These are phyloP conservation scores for Cryptocephalus primarius DNA, from an alignment of 2,888 invertebrate genomes.

Conservation along the genomic window DNA sequence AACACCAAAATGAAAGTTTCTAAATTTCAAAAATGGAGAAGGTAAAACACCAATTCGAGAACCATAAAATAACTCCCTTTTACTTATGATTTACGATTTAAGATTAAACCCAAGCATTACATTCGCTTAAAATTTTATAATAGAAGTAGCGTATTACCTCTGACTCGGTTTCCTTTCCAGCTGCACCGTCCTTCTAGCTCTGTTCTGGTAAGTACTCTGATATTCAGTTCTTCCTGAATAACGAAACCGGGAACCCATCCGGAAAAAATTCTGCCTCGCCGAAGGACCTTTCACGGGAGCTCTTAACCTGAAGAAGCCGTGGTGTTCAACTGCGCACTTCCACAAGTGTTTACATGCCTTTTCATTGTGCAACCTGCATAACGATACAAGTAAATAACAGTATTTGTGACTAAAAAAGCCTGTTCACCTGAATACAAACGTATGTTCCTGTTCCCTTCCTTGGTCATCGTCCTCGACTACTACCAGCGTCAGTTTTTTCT, in stretches of 20 bases:
- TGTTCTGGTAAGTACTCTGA: conserved; percentile 85
- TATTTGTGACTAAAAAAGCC: neutral
- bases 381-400: conserved; percentile 1
- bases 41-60: too few relatives aligned
- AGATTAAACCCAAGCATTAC: too few relatives aligned
- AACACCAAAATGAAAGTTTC: too few relatives aligned
- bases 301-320: conserved; percentile 93
- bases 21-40: too few relatives aligned
- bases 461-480: conserved; percentile 99
- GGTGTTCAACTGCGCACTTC: conserved; percentile 99
- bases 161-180: conserved; percentile 96
- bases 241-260: conserved; percentile 96
- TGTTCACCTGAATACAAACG: conserved; percentile 80
- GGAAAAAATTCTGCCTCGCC: conserved; percentile 89
- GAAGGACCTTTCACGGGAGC: conserved; percentile 82
- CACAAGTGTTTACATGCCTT: conserved; percentile 99
- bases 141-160: conserved; percentile 35
- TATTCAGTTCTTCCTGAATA: conserved; percentile 88
- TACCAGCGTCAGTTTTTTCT: conserved; percentile 91
- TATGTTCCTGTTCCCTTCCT: conserved; percentile 94
- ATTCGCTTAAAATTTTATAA: too few relatives aligned
- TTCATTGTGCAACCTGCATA: conserved; percentile 69
- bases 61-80: too few relatives aligned
- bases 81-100: too few relatives aligned
- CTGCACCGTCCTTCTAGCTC: conserved; percentile 85